Base-by-base conservation (phyloP, 2,113 vertebrate genomes). In the Hystrix brachyura region DNA sequence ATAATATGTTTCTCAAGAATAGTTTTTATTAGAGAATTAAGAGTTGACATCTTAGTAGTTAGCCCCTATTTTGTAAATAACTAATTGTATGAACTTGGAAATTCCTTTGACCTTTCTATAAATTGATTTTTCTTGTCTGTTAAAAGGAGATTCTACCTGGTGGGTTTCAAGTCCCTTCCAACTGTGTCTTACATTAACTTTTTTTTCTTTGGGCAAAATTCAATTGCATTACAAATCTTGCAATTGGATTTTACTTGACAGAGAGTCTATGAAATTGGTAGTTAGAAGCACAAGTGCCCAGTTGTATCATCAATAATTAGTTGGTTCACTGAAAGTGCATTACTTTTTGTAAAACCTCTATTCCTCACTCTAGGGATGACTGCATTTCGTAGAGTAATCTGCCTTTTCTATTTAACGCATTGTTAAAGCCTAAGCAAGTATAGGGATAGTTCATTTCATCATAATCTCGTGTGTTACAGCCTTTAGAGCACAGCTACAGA, bases 251-350 rank as follows among this genome's bases (percentile, higher is more conserved):
- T 93, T 97, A 82, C 69, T 90, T 38, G 55, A 89, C 60, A 97
- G 78, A 96, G 94, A 97, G 74, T 79, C 38, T 95, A 97, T 91
- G 53, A 98, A 98, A 98, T 96, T 96, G 59, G 38, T 96, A 97
- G 91, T 97, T 98, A 95, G 64, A 90, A 79, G 94, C 92, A 87
- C 55, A 90, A 97, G 53, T 53, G 85, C 72, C 38, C 83, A 88
- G 62, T 82, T 93, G 43, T 84, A 98, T 74, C 29, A 83, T 97
- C 94, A 98, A 97, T 97, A 96, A 98, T 98, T 96, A 98, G 96
- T 95, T 97, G 88, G 83, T 93, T 97, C 94, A 90, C 69, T 97
- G 62, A 97, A 76, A 97, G 21, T 94, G 43, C 60, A 95, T 96
- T 97, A 94, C 57, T 92, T 94, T 84, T 95, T 93, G 82, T 79